phyloP scores from a whole-genome alignment of 2,797 vertebrate genomes.

The Enteromius thamalakanensis region DNA sequence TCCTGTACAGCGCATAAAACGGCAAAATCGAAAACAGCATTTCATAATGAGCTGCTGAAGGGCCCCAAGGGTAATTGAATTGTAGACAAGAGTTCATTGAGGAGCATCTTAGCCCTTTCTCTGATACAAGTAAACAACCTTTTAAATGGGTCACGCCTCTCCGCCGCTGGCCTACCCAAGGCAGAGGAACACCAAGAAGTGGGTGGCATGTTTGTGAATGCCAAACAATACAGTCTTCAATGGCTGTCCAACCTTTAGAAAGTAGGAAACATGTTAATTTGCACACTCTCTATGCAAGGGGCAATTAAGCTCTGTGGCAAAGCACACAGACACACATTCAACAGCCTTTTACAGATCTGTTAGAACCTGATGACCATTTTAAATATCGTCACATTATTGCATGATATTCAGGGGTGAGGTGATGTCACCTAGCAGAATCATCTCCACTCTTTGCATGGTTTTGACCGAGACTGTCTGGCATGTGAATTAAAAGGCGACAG shows the following conservation, averaged over 20 bases:
- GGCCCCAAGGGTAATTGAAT: constrained; percentile 83
- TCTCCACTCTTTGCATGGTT: not conserved
- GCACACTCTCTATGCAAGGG: constrained; percentile 63
- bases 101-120: constrained; percentile 79
- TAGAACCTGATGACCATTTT: not conserved
- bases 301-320: constrained; percentile 45
- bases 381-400: not conserved
- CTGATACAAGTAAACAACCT: constrained; percentile 85
- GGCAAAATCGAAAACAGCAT: constrained; percentile 61
- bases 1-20: constrained; percentile 56
- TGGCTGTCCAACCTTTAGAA: constrained; percentile 79
- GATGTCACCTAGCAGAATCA: not conserved
- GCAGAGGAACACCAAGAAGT: constrained; percentile 73
- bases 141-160: constrained; percentile 85
- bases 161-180: constrained; percentile 75
- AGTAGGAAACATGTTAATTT: constrained; percentile 81
- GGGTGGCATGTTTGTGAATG: constrained; percentile 78
- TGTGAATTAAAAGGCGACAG: not conserved
- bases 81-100: constrained; percentile 88
- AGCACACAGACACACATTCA: constrained; percentile 51
- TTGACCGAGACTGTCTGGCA: not conserved
- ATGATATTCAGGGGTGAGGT: not conserved
- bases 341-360: constrained; percentile 13
- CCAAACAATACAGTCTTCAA: constrained; percentile 78
- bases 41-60: constrained; percentile 69